Percentiles rank a stretch among this genome's conserved stretches.
Conservation (phyloP, 2,888 invertebrate species). For the Amphimallon solstitiale region DNA sequence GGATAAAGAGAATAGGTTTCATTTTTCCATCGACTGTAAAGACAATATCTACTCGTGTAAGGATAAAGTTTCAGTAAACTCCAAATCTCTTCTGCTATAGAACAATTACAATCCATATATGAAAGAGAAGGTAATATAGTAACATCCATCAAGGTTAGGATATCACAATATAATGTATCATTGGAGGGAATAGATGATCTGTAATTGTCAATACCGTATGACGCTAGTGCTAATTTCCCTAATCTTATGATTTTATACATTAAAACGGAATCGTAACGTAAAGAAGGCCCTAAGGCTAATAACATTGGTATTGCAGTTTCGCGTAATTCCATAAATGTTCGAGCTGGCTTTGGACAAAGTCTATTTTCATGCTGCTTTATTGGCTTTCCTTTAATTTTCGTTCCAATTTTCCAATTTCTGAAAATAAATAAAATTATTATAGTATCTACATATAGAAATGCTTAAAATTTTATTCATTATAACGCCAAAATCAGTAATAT, state of each 20-base stretch:
- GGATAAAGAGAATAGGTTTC: conserved; percentile 86
- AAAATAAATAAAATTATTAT: neutral
- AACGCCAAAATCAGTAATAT: too few relatives aligned
- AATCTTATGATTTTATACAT: conserved; percentile 85
- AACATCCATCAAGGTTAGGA: conserved; percentile 86
- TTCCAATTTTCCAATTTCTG: conserved; percentile 79
- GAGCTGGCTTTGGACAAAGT: conserved; percentile 74
- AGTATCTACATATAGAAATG: neutral
- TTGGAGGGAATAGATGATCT: conserved; percentile 54
- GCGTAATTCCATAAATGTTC: conserved; percentile 77
- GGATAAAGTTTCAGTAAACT: conserved; percentile 86
- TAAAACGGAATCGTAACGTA: conserved; percentile 87
- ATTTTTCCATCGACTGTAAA: conserved; percentile 97
- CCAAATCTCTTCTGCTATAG: conserved; percentile 97
- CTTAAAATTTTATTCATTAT: too few relatives aligned
- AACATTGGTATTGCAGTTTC: conserved; percentile 87
- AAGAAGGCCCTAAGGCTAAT: conserved; percentile 84
- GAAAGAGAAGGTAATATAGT: conserved; percentile 91
- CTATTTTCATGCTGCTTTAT: conserved; percentile 65
- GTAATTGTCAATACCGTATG: conserved; percentile 54
- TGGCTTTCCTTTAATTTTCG: conserved; percentile 73
- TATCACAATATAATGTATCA: conserved; percentile 80
- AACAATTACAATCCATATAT: conserved; percentile 93
- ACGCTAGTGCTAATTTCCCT: conserved; percentile 58
- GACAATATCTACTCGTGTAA: conserved; percentile 83